Evolutionary conservation across 2,113 vertebrate species (phyloP).

Genomic region (Strix uralensis): DNA sequence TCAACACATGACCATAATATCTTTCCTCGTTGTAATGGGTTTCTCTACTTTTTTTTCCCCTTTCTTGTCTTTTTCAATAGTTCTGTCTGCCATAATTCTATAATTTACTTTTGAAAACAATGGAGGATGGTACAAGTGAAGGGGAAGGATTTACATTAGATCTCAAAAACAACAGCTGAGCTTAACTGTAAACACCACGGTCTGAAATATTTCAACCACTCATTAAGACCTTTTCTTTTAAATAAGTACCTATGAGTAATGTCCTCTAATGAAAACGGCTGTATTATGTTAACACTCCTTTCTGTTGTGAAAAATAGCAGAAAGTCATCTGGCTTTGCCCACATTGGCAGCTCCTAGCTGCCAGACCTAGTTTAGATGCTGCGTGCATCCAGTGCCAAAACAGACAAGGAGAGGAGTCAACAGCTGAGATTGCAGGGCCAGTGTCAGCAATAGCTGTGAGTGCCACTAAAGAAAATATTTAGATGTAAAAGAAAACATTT

Average conservation of each 20-base stretch:
- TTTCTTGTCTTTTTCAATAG: neutral
- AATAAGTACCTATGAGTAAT: neutral
- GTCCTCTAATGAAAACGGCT: neutral
- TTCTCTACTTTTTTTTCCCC: neutral
- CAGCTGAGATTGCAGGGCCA: neutral
- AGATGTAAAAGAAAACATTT: neutral
- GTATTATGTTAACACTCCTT: neutral
- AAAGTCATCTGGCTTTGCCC: neutral
- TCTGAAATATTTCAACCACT: neutral
- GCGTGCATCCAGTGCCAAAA: neutral
- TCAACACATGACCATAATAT: neutral
- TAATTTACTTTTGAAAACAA: neutral
- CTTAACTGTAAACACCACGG: neutral
- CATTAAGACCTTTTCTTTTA: neutral
- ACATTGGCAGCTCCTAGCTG: neutral
- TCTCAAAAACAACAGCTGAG: neutral
- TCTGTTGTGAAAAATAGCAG: neutral
- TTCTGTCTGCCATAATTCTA: neutral
- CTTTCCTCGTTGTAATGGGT: neutral
- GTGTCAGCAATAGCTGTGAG: neutral
- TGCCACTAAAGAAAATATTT: neutral
- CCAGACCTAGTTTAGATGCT: neutral
- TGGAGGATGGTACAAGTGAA: neutral
- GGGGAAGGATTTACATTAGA: neutral
- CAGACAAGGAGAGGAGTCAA: neutral